Percentiles rank a stretch among this genome's conserved stretches.
phyloP scores from a whole-genome alignment of 2,113 vertebrate genomes.

The Eubucco bourcierii region DNA sequence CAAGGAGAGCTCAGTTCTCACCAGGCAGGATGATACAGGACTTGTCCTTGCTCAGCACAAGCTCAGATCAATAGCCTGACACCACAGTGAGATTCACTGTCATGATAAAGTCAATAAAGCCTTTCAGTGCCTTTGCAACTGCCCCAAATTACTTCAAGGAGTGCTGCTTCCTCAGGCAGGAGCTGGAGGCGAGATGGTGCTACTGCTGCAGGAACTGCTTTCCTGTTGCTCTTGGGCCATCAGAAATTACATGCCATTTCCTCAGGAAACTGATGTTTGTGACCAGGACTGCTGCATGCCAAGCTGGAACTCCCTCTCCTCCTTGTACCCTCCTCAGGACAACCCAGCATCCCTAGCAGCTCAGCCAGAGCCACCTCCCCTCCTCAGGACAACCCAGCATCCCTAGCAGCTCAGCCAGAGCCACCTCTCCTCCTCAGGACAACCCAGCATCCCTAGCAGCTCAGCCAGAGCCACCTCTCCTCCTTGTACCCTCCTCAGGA shows the following conservation, averaged over 20 bases:
- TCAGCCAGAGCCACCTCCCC: too few species aligned
- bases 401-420: too few species aligned
- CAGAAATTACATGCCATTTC: background rate
- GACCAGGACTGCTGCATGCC: rapidly evolving
- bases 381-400: too few species aligned
- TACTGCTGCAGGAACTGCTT: rapidly evolving
- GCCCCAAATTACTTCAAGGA: background rate
- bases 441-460: too few species aligned
- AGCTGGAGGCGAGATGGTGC: background rate
- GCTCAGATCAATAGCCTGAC: background rate
- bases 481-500: background rate
- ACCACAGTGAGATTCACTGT: background rate
- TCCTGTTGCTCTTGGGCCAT: background rate
- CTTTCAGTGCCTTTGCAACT: background rate
- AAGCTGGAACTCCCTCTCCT: background rate
- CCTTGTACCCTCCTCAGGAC: too few species aligned
- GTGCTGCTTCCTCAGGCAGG: background rate
- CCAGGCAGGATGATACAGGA: background rate
- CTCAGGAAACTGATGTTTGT: background rate
- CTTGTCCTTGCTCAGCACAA: background rate
- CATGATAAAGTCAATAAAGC: background rate
- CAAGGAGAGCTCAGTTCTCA: background rate
- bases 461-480: too few species aligned
- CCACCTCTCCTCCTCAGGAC: too few species aligned
- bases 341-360: too few species aligned